Evolutionary conservation across 2,888 invertebrate genomes (phyloP), one percentile per base, ranked within the genome.

Genomic region (Campoplex nolae): DNA sequence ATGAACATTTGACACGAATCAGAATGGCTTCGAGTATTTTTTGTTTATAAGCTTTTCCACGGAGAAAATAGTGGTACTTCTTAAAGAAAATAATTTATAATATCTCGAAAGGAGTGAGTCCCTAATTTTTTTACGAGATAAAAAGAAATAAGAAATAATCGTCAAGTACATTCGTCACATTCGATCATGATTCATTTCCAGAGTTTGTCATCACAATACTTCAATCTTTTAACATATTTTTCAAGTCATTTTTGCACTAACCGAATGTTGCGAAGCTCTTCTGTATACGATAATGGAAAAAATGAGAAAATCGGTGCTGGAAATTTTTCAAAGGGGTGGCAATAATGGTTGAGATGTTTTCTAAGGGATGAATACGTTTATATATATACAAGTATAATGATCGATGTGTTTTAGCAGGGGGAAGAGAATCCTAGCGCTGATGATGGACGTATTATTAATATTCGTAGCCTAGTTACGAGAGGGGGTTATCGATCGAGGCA

Each of bases 381-480:
- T 23, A 38, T 67, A 23, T 23, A 38, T 35, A 16, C 38, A 54
- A 28, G 38, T 51, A 67, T 78, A 74, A 74, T 83, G 68, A 83
- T 81, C 68, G 77, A 84, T 84, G 65, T 74, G 38, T 71, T 48
- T 32, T 3, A n/a, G 11, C 8, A 32, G 23, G 56, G 32, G 56
- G 32, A 23, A 45, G 68, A 42, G 65, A 83, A 71, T 62, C 62
- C 23, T 38, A 68, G 58, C 35, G 45, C 18, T 18, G 78, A 70
- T 67, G 84, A 62, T 71, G n/a, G 79, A 79, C 78, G 84, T 75
- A 84, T 87, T 87, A 84, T 84, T 84, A 87, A 84, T 87, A 87
- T 84, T 82, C 87, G 82, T 82, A 79, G 75, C 84, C 82, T 51
- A 82, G 84, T 82, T 84, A 87, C 68, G 62, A 48, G 73, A 42